Evolutionary conservation across 2,888 invertebrate genomes (phyloP).

Genomic region (Ganaspis brasiliensis): DNA sequence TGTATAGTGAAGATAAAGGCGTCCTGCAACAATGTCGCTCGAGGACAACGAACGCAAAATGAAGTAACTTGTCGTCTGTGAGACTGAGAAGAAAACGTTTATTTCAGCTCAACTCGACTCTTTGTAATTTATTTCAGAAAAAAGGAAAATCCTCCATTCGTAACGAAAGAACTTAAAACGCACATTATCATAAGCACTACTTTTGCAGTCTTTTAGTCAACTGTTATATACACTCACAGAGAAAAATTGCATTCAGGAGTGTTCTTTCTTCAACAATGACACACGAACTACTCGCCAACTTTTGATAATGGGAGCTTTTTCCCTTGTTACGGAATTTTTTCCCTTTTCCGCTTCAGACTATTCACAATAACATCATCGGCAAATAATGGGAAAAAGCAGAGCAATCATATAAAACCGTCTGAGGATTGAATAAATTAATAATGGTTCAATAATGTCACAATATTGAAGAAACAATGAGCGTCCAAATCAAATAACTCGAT

Average conservation of each 20-base stretch:
- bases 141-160: slow-evolving; percentile 25
- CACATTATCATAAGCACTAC: slow-evolving; percentile 40
- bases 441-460: no score
- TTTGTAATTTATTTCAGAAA: slow-evolving; percentile 18
- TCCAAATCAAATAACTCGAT: no score
- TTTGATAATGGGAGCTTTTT: not conserved
- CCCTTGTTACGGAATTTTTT: not conserved
- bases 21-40: slow-evolving; percentile 32
- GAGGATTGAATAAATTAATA: no score
- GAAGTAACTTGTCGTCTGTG: slow-evolving; percentile 40
- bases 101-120: slow-evolving; percentile 13
- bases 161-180: slow-evolving; percentile 33
- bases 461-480: no score
- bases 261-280: no score
- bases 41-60: slow-evolving; percentile 42
- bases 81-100: slow-evolving; percentile 39
- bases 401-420: no score
- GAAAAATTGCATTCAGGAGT: not conserved
- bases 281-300: no score
- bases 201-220: slow-evolving; percentile 29
- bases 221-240: no score
- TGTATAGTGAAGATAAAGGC: slow-evolving; percentile 1
- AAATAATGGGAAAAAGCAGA: no score
- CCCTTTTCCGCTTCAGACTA: not conserved
- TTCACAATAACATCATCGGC: no score